These are phyloP conservation scores for Parauchenoglanis ngamensis DNA, from an alignment of 2,797 vertebrate genomes.

Conservation along the genomic window DNA sequence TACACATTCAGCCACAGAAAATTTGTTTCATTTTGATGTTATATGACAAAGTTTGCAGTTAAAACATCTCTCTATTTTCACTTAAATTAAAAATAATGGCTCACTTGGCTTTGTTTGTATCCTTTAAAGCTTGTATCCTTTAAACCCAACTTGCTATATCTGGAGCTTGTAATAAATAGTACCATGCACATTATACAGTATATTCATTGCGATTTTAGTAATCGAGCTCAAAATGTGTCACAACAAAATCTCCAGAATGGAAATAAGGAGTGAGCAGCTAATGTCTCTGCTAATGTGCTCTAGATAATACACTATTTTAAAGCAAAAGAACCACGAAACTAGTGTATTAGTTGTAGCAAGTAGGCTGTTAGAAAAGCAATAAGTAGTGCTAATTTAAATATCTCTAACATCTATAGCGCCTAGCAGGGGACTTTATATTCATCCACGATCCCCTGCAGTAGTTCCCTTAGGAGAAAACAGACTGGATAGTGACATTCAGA, in stretches of 20 bases:
- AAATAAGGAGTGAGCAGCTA: background rate
- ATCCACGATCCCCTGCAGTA: background rate
- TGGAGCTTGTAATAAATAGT: background rate
- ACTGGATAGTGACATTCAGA: conserved; percentile 14
- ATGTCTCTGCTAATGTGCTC: background rate
- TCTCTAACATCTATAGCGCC: background rate
- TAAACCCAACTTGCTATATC: background rate
- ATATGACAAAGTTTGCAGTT: background rate
- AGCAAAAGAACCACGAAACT: background rate
- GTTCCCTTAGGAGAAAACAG: conserved; percentile 8
- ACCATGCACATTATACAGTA: background rate
- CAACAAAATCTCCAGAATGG: background rate
- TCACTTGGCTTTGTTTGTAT: background rate
- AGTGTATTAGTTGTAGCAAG: background rate
- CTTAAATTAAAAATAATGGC: background rate
- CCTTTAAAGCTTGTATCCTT: too few relatives aligned
- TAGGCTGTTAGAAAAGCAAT: background rate
- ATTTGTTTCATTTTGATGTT: background rate
- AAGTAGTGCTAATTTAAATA: background rate
- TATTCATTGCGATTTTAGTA: background rate
- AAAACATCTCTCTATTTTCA: background rate
- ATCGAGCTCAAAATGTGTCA: background rate
- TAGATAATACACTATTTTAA: background rate
- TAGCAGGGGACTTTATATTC: background rate
- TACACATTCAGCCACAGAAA: background rate